phyloP scores from a whole-genome alignment of 1,140 invertebrate genomes.

The Platorchestia sp. region DNA sequence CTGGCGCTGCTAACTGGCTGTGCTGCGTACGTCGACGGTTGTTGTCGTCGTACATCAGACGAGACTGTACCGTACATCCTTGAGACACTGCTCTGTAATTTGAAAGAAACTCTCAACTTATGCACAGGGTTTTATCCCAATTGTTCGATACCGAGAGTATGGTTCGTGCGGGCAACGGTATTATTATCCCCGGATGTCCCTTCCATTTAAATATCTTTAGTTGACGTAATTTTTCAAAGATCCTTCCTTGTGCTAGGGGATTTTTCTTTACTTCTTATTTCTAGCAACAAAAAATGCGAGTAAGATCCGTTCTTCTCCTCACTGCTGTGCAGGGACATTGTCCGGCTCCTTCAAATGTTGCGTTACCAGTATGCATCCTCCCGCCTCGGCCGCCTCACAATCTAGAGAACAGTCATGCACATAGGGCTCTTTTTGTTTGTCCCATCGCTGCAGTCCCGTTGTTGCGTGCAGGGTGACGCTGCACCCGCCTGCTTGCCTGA shows the following conservation, averaged over 20 bases:
- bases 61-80: neutral
- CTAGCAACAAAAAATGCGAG: neutral
- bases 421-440: neutral
- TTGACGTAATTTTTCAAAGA: neutral
- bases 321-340: neutral
- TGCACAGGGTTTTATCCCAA: neutral
- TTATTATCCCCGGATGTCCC: neutral
- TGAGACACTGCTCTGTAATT: neutral
- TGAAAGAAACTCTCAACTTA: neutral
- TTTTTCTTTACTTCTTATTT: neutral
- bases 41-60: neutral
- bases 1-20: neutral
- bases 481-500: neutral
- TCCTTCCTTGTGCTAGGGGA: neutral
- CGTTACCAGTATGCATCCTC: neutral
- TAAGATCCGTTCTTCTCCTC: neutral
- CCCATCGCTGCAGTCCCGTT: neutral
- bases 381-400: neutral
- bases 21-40: neutral
- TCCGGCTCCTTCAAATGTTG: neutral
- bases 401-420: neutral
- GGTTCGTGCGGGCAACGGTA: neutral
- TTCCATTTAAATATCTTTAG: neutral
- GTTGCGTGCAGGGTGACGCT: neutral
- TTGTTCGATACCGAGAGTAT: neutral